Conservation (phyloP, 2,113 vertebrate species). For the Triplophysa siluroides region DNA sequence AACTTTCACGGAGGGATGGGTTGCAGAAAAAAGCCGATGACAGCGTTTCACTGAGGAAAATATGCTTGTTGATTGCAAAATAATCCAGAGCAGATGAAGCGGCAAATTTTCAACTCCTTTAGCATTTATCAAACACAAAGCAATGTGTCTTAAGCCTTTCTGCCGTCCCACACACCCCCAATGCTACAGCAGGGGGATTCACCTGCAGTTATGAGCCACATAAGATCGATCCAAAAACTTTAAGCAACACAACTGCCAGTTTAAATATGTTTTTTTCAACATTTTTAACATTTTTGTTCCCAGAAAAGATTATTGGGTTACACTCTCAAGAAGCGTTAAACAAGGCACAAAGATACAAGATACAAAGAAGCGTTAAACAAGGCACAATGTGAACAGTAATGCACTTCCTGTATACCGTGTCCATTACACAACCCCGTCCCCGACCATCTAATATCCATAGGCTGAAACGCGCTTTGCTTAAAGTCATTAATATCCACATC, state of each 20-base stretch:
- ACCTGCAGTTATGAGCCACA: conserved; percentile 23
- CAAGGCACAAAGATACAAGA: background rate
- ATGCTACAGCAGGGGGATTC: conserved; percentile 35
- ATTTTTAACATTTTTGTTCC: too few species aligned
- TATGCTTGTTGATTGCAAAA: conserved; percentile 60
- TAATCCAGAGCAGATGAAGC: conserved; percentile 64
- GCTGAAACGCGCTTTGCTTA: conserved; percentile 13
- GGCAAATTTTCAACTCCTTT: conserved; percentile 55
- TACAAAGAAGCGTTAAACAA: conserved; percentile 3
- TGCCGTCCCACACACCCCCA: conserved; percentile 27
- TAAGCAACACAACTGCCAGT: too few species aligned
- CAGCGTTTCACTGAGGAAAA: conserved; percentile 46
- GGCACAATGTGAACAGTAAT: conserved; percentile 12
- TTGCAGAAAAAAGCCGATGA: conserved; percentile 55
- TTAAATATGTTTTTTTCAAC: too few species aligned
- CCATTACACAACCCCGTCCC: background rate
- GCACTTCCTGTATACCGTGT: background rate
- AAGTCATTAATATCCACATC: conserved; percentile 29
- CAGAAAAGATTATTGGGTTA: too few species aligned
- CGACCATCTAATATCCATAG: background rate
- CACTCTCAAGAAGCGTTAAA: background rate
- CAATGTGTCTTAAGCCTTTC: conserved; percentile 34
- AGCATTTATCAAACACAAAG: conserved; percentile 58
- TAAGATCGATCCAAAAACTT: background rate
- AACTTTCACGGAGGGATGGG: conserved; percentile 51